These are phyloP conservation scores for Drosophila recens DNA, from an alignment of 2,888 invertebrate species.

Conservation along the genomic window DNA sequence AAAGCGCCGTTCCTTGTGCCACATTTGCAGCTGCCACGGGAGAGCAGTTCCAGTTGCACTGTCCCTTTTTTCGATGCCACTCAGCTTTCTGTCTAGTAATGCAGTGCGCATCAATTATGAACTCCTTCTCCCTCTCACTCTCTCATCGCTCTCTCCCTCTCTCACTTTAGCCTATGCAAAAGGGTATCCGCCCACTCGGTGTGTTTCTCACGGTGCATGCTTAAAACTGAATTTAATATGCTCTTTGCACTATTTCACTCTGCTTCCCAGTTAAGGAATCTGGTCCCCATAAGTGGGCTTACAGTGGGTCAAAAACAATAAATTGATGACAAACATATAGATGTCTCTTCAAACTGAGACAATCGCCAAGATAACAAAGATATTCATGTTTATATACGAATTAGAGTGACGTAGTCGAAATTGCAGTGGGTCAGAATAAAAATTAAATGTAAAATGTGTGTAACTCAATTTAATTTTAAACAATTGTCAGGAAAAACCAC, in stretches of 20 bases:
- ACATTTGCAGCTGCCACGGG: constrained; percentile 45
- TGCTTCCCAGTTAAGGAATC: constrained; percentile 8
- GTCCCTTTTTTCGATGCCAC: constrained; percentile 44
- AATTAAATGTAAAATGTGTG: background rate
- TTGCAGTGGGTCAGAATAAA: no score
- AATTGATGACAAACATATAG: background rate
- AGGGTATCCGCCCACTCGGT: constrained; percentile 58
- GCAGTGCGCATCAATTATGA: constrained; percentile 71
- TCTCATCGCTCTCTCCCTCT: background rate
- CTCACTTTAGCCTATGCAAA: background rate
- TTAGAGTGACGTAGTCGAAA: no score
- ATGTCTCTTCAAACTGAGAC: background rate
- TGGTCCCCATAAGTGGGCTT: constrained; percentile 13
- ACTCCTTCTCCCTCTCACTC: background rate
- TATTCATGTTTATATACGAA: background rate
- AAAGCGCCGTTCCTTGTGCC: constrained; percentile 44
- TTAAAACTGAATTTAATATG: constrained; percentile 73
- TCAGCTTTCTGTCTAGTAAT: constrained; percentile 69
- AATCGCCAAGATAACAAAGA: background rate
- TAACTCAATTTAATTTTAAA: background rate
- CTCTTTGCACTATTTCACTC: constrained; percentile 47
- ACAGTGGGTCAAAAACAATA: background rate
- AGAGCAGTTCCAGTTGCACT: constrained; percentile 17
- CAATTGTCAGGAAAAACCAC: background rate
- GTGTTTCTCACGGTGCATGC: constrained; percentile 69